Conservation (phyloP, 2,113 vertebrate species). For the Hemichromis elongatus region DNA sequence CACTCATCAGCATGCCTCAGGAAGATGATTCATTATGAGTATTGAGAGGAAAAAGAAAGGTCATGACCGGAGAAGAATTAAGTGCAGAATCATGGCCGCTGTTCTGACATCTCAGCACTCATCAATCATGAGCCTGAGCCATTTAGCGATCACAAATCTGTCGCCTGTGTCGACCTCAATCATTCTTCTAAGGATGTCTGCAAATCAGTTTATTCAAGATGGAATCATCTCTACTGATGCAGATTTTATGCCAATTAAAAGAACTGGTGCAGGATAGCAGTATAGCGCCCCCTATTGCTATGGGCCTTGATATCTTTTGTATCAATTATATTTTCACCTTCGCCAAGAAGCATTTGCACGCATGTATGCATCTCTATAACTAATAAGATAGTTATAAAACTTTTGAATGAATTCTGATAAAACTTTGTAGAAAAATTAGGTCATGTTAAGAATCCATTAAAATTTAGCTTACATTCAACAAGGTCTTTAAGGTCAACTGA, state of each 20-base stretch:
- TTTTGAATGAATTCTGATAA: background rate
- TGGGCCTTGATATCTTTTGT: background rate
- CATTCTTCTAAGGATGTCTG: background rate
- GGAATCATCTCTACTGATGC: background rate
- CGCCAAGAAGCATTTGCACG: fast-evolving
- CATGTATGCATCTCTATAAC: background rate
- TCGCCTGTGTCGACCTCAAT: conserved; percentile 7
- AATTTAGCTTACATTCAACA: background rate
- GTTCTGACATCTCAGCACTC: conserved; percentile 1
- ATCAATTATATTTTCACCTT: background rate
- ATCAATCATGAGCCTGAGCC: conserved; percentile 34
- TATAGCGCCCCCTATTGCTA: conserved; percentile 13
- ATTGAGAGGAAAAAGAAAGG: conserved; percentile 19
- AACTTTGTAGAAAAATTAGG: too few species aligned
- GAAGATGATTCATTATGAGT: conserved; percentile 16
- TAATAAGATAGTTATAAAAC: background rate
- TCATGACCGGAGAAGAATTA: background rate
- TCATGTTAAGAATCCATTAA: background rate
- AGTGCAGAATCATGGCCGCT: background rate
- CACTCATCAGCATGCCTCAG: conserved; percentile 3
- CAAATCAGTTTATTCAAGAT: conserved; percentile 28
- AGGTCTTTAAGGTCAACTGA: background rate
- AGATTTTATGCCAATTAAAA: conserved; percentile 14
- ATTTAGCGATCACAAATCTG: conserved; percentile 18
- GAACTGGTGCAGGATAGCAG: background rate